Percentiles rank a stretch among this genome's conserved stretches.
Conservation (phyloP, 2,113 vertebrate species). For the Tapirus terrestris region DNA sequence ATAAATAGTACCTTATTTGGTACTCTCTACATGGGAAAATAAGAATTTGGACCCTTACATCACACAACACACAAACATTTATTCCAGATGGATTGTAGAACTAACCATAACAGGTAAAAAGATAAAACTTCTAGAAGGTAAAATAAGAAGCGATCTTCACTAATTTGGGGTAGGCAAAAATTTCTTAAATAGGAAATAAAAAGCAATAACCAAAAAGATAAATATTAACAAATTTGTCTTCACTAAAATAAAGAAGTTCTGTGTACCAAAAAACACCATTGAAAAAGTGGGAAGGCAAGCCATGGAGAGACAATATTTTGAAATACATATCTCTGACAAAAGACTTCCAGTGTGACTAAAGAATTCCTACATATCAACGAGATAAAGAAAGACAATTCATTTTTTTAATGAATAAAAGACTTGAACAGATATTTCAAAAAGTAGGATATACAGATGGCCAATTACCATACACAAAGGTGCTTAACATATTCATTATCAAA, state of each 20-base stretch:
- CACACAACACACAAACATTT: background rate
- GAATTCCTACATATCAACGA: background rate
- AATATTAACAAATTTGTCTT: background rate
- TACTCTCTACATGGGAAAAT: background rate
- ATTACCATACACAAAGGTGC: background rate
- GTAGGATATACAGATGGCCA: background rate
- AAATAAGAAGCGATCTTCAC: background rate
- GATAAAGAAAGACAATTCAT: background rate
- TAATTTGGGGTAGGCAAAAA: background rate
- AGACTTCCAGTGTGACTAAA: background rate
- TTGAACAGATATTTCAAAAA: background rate
- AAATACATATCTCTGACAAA: background rate
- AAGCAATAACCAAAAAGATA: background rate
- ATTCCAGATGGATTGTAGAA: background rate
- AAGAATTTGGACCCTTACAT: background rate
- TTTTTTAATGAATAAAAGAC: slow-evolving; percentile 19
- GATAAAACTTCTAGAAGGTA: background rate
- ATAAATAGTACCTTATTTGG: background rate
- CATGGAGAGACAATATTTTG: background rate
- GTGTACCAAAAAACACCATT: background rate
- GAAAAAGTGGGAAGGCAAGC: background rate
- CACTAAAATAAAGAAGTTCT: background rate
- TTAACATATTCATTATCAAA: slow-evolving; percentile 11
- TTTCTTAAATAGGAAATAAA: background rate
- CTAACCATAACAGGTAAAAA: background rate